Conservation (phyloP, 2,888 invertebrate genomes). For the Nemurella pictetii region DNA sequence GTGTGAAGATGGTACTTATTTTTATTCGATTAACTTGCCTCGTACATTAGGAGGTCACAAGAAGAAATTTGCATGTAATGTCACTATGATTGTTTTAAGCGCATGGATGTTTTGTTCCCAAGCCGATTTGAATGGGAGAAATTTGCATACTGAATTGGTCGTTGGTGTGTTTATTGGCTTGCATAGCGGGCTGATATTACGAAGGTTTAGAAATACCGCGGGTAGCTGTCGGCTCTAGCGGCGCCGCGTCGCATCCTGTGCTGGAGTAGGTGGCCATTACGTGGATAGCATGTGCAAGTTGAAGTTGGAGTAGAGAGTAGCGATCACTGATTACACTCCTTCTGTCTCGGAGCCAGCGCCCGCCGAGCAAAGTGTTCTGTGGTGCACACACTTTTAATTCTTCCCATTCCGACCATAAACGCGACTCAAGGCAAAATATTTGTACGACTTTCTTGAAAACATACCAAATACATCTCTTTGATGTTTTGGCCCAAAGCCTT, state of each 20-base stretch:
- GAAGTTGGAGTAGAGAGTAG: no score
- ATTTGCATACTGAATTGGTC: constrained; percentile 28
- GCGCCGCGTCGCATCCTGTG: constrained; percentile 18
- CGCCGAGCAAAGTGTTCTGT: no score
- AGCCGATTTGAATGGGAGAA: neutral
- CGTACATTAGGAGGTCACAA: neutral
- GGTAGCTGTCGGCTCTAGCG: neutral
- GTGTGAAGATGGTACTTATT: constrained; percentile 18
- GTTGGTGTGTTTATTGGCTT: neutral
- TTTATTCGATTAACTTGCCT: neutral
- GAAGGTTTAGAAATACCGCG: neutral
- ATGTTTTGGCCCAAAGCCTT: no score
- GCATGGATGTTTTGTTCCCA: constrained; percentile 18
- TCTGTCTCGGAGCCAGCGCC: no score
- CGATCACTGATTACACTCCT: no score
- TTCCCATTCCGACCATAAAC: no score
- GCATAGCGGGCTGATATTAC: neutral
- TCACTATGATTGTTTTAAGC: neutral
- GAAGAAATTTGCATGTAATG: constrained; percentile 26
- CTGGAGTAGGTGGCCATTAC: constrained; percentile 2
- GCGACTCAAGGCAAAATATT: no score
- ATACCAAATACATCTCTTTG: no score
- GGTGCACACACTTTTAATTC: no score
- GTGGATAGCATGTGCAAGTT: neutral
- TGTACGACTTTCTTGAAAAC: no score